phyloP scores from a whole-genome alignment of 2,797 vertebrate species.

The Acipenser oxyrinchus region DNA sequence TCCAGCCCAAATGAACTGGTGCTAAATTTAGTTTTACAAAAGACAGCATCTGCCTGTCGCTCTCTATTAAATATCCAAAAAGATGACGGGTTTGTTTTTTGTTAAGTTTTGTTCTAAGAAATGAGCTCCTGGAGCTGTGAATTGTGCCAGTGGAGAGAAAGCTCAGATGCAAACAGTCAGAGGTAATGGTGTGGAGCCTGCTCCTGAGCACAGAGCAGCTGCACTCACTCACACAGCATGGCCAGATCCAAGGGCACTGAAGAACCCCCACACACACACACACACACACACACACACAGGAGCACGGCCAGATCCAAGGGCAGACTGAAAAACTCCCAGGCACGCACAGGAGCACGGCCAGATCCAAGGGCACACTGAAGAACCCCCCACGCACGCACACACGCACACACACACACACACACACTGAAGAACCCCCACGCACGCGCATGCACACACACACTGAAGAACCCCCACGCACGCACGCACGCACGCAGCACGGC shows the following conservation, averaged over 20 bases:
- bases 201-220: background rate
- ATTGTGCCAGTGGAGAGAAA: no score
- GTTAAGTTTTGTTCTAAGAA: no score
- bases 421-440: background rate
- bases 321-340: background rate
- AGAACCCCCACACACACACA: slow-evolving; percentile 1
- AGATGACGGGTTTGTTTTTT: no score
- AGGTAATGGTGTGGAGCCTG: background rate
- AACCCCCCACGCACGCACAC: background rate
- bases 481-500: background rate
- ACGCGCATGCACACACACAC: background rate
- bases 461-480: background rate
- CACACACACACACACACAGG: background rate
- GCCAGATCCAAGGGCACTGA: slow-evolving; percentile 3
- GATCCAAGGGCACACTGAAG: background rate
- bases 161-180: background rate
- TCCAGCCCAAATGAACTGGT: no score
- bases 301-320: background rate
- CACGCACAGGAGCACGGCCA: no score
- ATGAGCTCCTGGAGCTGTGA: no score
- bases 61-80: no score
- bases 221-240: background rate
- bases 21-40: no score
- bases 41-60: no score
- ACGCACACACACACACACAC: background rate